Conservation (phyloP, 2,888 invertebrate species). For the Nephrotoma guestfalica region DNA sequence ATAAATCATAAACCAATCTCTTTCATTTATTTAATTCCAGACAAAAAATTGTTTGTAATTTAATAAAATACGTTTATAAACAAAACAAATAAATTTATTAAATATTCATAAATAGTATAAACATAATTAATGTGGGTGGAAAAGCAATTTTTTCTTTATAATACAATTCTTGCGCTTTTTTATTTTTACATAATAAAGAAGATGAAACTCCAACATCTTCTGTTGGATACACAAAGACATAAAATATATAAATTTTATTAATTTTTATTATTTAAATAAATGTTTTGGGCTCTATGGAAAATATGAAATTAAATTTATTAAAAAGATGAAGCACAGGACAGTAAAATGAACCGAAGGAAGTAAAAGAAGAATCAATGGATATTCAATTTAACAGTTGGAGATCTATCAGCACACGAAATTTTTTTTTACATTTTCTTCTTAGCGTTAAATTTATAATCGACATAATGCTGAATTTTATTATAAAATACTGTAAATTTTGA, state of each 20-base stretch:
- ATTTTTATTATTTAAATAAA: background rate
- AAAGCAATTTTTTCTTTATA: background rate
- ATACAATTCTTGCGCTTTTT: background rate
- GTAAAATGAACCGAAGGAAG: background rate
- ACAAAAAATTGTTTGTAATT: background rate
- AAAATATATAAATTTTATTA: background rate
- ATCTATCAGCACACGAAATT: background rate
- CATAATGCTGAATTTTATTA: background rate
- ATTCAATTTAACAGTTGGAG: background rate
- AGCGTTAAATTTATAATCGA: background rate
- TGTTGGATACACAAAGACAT: background rate
- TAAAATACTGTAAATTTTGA: background rate
- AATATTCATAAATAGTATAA: background rate
- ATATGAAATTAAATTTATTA: background rate
- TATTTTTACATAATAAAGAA: background rate
- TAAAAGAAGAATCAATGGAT: background rate
- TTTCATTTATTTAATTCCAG: background rate
- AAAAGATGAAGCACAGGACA: background rate
- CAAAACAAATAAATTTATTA: background rate
- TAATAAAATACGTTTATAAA: background rate
- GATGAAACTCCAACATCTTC: background rate
- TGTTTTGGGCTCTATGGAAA: background rate
- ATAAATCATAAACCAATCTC: background rate
- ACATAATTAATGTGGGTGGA: background rate
- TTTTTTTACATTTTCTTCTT: background rate